Conservation (phyloP, 2,113 vertebrate species). For the Oriolus oriolus region DNA sequence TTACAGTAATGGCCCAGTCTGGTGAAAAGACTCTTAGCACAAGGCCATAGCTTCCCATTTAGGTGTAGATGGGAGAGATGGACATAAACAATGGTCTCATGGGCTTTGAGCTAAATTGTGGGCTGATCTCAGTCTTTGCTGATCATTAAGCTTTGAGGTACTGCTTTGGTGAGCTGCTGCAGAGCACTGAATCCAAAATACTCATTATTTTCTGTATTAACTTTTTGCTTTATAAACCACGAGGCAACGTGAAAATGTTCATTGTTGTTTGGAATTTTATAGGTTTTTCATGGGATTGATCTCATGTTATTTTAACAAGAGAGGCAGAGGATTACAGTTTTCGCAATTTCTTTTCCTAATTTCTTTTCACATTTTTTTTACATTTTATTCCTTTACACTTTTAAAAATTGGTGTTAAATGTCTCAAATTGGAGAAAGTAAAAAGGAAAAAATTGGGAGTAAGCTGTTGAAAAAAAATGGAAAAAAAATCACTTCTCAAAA, state of each 20-base stretch:
- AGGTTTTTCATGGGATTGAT: not conserved
- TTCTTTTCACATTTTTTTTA: not conserved
- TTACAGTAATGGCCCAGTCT: not conserved
- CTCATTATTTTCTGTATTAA: not conserved
- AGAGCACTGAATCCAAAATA: not conserved
- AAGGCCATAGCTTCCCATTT: not conserved
- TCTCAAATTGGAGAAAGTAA: not conserved
- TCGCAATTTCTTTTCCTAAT: not conserved
- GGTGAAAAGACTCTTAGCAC: not conserved
- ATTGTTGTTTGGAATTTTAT: not conserved
- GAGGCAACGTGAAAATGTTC: not conserved
- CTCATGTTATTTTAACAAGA: not conserved
- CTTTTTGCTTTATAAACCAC: not conserved
- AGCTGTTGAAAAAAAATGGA: not conserved
- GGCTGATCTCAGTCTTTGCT: not conserved
- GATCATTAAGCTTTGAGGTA: not conserved
- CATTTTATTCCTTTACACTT: not conserved
- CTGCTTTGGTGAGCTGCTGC: not conserved
- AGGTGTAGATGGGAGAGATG: not conserved
- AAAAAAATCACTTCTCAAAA: not conserved
- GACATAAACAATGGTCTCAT: not conserved
- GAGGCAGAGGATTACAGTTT: not conserved
- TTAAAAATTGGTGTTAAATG: not conserved
- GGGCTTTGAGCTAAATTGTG: not conserved
- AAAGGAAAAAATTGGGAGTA: not conserved